Base-by-base conservation (phyloP, 2,888 invertebrate genomes). In the Lithophane socia region DNA sequence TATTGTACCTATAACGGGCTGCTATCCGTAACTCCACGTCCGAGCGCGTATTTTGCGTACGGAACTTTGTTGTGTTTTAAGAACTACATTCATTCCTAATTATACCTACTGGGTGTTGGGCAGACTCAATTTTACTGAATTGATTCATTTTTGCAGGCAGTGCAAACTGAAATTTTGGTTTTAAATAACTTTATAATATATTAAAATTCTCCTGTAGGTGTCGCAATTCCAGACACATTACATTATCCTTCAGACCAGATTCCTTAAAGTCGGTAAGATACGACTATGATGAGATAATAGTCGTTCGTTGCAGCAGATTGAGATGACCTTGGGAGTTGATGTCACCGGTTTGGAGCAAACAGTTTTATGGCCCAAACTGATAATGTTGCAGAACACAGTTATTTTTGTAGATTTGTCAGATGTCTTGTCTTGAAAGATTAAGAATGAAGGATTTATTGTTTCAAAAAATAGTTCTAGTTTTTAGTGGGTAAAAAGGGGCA, bases 221-320 rank as follows among this genome's bases (percentile, higher is more conserved):
- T 64, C 10, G 4, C 10, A 65, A 37, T n/a, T 47, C 8, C 54
- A 80, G 52, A 70, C 65, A 64, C 4, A 80, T 86, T 61, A 86
- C 58, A 74, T 66, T 63, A 77, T 77, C 77, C 76, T 76, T 47
- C 74, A 80, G 69, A 80, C 79, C 86, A 75, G 82, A 84, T 79
- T 79, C 77, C 70, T 73, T 64, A 75, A 72, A 75, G 78, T 70
- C 49, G 52, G 52, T 75, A 78, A 79, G 66, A 76, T 78, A 77
- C 61, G 75, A 77, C 42, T 79, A 82, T 86, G 75, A 87, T 83
- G 80, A 87, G 79, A 87, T 87, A 87, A 87, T 83, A 54, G 73
- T 3, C 60, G 69, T 69, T 63, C 16, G 60, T 74, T 81, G 77
- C 79, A 71, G 56, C 71, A 49, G 73, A 87, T 87, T 87, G 77